Conservation (phyloP, 23 tunicate genomes). For the Trididemnum clinides region DNA sequence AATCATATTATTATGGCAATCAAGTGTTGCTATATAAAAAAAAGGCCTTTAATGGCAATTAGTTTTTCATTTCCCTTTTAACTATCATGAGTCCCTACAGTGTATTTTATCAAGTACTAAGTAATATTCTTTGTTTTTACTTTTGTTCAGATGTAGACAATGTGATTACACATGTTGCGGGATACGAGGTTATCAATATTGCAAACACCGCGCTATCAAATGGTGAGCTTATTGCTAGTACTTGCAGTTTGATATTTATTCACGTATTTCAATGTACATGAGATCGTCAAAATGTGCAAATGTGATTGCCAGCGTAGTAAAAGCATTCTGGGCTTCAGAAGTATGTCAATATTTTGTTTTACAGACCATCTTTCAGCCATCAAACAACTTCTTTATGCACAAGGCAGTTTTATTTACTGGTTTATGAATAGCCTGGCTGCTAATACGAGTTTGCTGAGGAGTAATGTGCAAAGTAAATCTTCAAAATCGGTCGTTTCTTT, state of each 20-base stretch:
- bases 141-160: constrained; percentile 63
- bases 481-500: constrained; percentile 47
- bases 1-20: too few relatives aligned
- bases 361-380: constrained; percentile 41
- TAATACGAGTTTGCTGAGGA: constrained; percentile 66
- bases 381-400: constrained; percentile 41
- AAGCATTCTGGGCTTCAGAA: too few relatives aligned
- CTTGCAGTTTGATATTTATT: neutral
- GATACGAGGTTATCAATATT: constrained; percentile 26
- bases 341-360: too few relatives aligned
- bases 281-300: too few relatives aligned
- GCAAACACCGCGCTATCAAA: constrained; percentile 26
- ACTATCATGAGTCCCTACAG: too few relatives aligned
- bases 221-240: constrained; percentile 17
- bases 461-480: constrained; percentile 34
- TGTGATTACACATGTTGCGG: constrained; percentile 53
- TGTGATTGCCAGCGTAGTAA: too few relatives aligned
- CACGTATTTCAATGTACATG: too few relatives aligned
- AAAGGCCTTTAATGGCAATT: too few relatives aligned
- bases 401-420: constrained; percentile 41
- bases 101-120: too few relatives aligned
- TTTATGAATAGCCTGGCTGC: constrained; percentile 71
- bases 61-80: too few relatives aligned
- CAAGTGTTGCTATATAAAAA: too few relatives aligned
- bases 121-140: neutral